A percentile compares a stretch with the other conserved stretches of the same genome.
Conservation (phyloP, 2,113 vertebrate species). For the Mesocricetus auratus region DNA sequence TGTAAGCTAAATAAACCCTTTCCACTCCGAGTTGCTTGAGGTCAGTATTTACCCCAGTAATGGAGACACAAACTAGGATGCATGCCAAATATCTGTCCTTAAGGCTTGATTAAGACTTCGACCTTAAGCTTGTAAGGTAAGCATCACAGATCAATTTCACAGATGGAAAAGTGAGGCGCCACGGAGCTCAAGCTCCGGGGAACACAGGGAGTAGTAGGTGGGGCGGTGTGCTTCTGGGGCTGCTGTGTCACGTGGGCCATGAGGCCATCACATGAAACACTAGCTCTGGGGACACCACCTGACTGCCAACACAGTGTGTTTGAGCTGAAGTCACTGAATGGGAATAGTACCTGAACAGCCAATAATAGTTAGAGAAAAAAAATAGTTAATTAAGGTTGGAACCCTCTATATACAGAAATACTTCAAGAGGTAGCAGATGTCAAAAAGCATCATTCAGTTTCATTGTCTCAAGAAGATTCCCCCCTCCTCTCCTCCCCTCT, state of each 20-base stretch:
- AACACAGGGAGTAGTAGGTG: fast-evolving
- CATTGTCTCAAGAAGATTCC: neutral
- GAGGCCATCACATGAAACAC: neutral
- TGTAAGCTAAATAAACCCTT: neutral
- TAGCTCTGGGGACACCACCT: neutral
- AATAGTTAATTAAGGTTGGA: neutral
- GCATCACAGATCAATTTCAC: neutral
- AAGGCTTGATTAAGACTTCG: neutral
- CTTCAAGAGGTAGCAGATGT: neutral
- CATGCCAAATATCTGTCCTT: neutral
- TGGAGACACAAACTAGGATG: neutral
- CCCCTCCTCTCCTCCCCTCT: too few species aligned
- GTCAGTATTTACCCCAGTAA: neutral
- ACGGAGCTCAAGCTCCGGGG: too few species aligned
- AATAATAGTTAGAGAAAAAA: neutral
- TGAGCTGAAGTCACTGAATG: slow-evolving; percentile 12
- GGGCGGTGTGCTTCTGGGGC: too few species aligned
- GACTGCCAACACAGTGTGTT: neutral
- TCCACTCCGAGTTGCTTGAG: neutral
- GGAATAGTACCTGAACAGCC: neutral
- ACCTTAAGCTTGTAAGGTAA: neutral
- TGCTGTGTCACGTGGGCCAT: neutral
- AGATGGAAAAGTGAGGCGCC: neutral
- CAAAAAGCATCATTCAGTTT: neutral
- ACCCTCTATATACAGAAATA: neutral